A percentile compares a stretch with the other conserved stretches of the same genome.
Conservation (phyloP, 37 sponge, comb jelly and placozoan genomes). For the Beroe forskalii region DNA sequence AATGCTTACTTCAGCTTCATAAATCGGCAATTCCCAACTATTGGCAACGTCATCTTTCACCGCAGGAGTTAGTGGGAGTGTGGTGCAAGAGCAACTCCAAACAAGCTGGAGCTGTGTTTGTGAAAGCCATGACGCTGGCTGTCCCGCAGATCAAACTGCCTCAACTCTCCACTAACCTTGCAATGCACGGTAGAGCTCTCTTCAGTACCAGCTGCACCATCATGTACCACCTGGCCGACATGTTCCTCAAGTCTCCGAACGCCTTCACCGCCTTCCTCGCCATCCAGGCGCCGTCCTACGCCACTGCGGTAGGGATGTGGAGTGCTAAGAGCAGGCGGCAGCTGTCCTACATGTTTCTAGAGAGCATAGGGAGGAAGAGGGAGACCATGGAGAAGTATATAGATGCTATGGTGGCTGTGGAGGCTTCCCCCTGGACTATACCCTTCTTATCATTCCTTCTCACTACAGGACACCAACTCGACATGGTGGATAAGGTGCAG, state of each 20-base stretch:
- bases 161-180: background rate
- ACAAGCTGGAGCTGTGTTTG: background rate
- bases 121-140: slow-evolving; percentile 38
- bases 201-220: slow-evolving; percentile 19
- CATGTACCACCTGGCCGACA: slow-evolving; percentile 6
- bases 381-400: background rate
- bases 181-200: slow-evolving; percentile 13
- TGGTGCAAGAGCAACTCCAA: slow-evolving; percentile 39
- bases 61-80: background rate
- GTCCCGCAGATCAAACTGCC: background rate
- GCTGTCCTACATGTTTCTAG: background rate
- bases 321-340: background rate
- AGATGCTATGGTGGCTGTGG: background rate
- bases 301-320: slow-evolving; percentile 4
- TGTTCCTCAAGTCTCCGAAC: slow-evolving; percentile 45
- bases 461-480: background rate
- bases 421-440: background rate
- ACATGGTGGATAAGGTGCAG: background rate
- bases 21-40: too few relatives aligned
- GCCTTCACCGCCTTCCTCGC: slow-evolving; percentile 15
- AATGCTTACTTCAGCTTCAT: too few relatives aligned
- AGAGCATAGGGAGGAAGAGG: background rate
- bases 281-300: slow-evolving; percentile 1
- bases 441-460: slow-evolving; percentile 49
- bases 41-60: background rate